Evolutionary conservation across 2,888 invertebrate species (phyloP).

Genomic region (Spodoptera littoralis): DNA sequence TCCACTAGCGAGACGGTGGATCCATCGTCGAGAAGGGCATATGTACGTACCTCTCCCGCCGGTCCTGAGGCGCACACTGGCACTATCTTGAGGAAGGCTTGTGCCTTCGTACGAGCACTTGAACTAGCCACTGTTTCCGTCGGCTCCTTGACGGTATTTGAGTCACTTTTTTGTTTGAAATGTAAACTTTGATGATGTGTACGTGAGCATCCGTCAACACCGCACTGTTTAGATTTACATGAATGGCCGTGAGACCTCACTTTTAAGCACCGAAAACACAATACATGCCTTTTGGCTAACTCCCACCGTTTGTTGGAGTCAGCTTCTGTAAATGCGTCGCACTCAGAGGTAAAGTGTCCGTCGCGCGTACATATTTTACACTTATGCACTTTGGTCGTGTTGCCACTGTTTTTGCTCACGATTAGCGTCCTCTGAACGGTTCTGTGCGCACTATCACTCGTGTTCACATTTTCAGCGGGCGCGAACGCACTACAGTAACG

Average conservation of each 20-base stretch:
- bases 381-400: too few species aligned
- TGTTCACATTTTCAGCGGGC: not conserved
- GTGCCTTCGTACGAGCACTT: too few species aligned
- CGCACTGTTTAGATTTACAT: not conserved
- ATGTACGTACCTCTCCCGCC: not conserved
- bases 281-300: not conserved
- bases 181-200: not conserved
- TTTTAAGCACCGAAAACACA: not conserved
- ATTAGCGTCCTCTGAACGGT: too few species aligned
- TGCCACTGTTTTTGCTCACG: not conserved
- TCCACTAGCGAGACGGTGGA: not conserved
- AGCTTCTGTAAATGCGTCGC: not conserved
- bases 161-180: not conserved
- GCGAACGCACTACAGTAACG: not conserved
- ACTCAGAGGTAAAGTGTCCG: not conserved
- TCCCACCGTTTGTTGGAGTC: not conserved
- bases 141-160: too few species aligned
- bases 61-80: not conserved
- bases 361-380: not conserved
- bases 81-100: not conserved
- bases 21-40: not conserved
- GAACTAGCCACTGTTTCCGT: too few species aligned
- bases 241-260: not conserved
- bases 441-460: not conserved
- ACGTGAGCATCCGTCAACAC: not conserved